These are phyloP conservation scores for Pseudoatta argentina DNA, from an alignment of 1,140 invertebrate species.

Conservation along the genomic window DNA sequence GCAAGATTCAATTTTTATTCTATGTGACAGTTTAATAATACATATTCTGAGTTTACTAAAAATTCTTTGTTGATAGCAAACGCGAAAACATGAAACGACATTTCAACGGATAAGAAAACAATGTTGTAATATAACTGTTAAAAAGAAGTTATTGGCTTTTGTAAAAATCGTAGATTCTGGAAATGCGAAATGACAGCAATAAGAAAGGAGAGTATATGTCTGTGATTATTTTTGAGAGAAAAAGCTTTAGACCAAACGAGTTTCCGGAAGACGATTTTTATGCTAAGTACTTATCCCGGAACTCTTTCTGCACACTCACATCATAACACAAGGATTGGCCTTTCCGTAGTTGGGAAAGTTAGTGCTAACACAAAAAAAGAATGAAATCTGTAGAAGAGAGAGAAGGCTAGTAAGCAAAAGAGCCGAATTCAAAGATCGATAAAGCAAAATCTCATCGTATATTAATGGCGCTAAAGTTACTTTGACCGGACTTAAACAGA, in stretches of 20 bases:
- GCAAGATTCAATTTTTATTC: background rate
- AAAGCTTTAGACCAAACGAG: slow-evolving; percentile 48
- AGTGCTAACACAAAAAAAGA: slow-evolving; percentile 18
- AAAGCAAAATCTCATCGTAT: slow-evolving; percentile 24
- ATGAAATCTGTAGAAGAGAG: slow-evolving; percentile 8
- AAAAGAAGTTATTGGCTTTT: slow-evolving; percentile 42
- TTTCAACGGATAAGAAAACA: background rate
- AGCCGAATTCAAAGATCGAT: slow-evolving; percentile 22
- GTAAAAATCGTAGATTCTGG: background rate
- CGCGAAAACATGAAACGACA: background rate
- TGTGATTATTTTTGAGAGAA: slow-evolving; percentile 52
- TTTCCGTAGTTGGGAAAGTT: slow-evolving; percentile 23
- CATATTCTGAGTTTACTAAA: background rate
- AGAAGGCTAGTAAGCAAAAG: slow-evolving; percentile 14
- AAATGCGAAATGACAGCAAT: slow-evolving; percentile 2
- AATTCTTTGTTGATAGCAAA: background rate
- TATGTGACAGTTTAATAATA: background rate
- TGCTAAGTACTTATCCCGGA: slow-evolving; percentile 50
- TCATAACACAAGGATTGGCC: slow-evolving; percentile 41
- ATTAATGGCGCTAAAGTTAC: background rate
- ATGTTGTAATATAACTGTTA: background rate
- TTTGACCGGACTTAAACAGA: background rate
- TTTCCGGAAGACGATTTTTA: slow-evolving; percentile 59
- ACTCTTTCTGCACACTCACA: slow-evolving; percentile 52
- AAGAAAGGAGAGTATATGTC: slow-evolving; percentile 38